A percentile compares a stretch with the other conserved stretches of the same genome.
These are phyloP conservation scores for Drosophila pseudoobscura DNA, from an alignment of 1,140 invertebrate species.

Conservation along the genomic window DNA sequence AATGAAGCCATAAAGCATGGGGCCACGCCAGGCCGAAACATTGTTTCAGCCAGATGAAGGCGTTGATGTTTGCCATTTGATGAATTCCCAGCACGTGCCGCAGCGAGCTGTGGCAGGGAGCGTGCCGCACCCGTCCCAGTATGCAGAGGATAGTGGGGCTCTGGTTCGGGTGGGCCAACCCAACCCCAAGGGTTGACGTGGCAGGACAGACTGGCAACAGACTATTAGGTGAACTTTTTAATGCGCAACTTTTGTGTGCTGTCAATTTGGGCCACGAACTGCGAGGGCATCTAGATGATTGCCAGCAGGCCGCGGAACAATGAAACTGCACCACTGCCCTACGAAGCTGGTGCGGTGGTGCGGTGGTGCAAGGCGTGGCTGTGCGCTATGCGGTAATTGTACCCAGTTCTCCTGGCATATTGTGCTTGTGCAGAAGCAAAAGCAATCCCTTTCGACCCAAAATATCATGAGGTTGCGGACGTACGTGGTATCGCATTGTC, in stretches of 20 bases:
- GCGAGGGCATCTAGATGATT: constrained; percentile 28
- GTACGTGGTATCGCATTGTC: no score
- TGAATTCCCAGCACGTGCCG: constrained; percentile 42
- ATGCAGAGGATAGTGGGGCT: neutral
- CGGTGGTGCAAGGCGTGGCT: no score
- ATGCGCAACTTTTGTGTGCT: constrained; percentile 63
- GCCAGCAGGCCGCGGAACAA: constrained; percentile 32
- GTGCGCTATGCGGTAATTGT: no score
- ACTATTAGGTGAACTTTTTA: constrained; percentile 67
- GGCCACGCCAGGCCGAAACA: neutral
- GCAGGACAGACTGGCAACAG: constrained; percentile 30
- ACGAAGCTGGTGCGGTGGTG: no score
- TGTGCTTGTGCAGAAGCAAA: constrained; percentile 1
- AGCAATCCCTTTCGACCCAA: no score
- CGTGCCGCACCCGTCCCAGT: no score
- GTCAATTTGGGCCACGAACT: constrained; percentile 45
- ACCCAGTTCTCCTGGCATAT: no score
- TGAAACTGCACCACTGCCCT: constrained; percentile 17
- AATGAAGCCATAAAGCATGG: constrained; percentile 41
- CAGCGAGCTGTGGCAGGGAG: neutral
- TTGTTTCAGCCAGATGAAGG: constrained; percentile 2
- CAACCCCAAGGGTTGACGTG: neutral
- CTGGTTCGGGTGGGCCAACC: neutral
- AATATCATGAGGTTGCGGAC: no score
- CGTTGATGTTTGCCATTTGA: constrained; percentile 24